phyloP scores from a whole-genome alignment of 2,113 vertebrate species.

The Probosciger aterrimus region DNA sequence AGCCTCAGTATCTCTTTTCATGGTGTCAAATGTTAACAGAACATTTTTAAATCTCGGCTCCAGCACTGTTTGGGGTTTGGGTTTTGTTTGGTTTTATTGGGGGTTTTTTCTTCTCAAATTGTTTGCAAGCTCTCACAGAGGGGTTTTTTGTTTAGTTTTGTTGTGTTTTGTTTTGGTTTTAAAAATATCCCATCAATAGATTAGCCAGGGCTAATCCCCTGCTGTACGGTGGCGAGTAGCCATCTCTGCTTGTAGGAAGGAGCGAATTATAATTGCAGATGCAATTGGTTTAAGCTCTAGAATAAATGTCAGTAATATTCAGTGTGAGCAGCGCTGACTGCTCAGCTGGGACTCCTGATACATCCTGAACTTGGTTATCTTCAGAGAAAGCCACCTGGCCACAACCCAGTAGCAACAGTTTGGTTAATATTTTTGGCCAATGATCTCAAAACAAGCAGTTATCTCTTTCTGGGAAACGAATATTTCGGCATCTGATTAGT shows the following conservation, averaged over 20 bases:
- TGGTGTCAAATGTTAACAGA: rapidly evolving
- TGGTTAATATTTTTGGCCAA: background rate
- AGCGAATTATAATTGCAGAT: background rate
- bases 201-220: background rate
- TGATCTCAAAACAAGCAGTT: background rate
- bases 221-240: rapidly evolving
- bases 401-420: background rate
- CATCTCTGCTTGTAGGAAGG: background rate
- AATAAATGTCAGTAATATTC: background rate
- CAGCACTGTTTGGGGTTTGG: background rate
- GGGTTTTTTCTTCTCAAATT: background rate
- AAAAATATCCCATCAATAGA: background rate
- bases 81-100: background rate
- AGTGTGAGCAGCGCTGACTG: background rate
- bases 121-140: background rate
- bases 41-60: background rate
- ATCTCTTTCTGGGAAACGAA: background rate
- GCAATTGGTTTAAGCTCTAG: background rate
- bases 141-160: background rate
- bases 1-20: background rate
- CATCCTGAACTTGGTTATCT: background rate
- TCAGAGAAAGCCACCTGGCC: background rate
- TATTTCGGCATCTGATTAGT: background rate
- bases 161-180: background rate
- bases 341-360: background rate